Conservation (phyloP, 2,797 vertebrate genomes). For the Molossus alvarezi region DNA sequence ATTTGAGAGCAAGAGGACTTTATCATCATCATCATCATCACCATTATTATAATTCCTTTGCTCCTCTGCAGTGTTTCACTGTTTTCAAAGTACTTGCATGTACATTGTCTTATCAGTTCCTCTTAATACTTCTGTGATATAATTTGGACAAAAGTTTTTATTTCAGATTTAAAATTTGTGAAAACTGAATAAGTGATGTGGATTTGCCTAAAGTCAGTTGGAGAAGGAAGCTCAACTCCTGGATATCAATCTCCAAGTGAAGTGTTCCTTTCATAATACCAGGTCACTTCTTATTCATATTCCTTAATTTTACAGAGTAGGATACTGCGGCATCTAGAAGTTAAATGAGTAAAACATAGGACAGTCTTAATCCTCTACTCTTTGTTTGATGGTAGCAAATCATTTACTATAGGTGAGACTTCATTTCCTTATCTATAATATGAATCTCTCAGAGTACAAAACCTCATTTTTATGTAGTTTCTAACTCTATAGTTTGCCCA, state of each 20-base stretch:
- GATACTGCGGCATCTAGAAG: neutral
- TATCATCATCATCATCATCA: neutral
- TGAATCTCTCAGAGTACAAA: conserved; percentile 58
- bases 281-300: neutral
- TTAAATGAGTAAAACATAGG: neutral
- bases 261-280: conserved; percentile 8
- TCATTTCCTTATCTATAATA: conserved; percentile 34
- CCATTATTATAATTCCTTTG: conserved; percentile 44
- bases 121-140: neutral
- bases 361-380: neutral
- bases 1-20: conserved; percentile 55
- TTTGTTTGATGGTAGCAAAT: conserved; percentile 6
- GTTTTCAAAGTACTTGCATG: conserved; percentile 61
- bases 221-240: conserved; percentile 8
- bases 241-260: neutral
- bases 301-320: conserved; percentile 24
- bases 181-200: conserved; percentile 33
- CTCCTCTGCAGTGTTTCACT: conserved; percentile 48
- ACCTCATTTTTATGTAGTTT: conserved; percentile 39
- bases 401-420: conserved; percentile 3
- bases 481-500: neutral
- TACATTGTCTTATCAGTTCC: conserved; percentile 35
- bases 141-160: conserved; percentile 31
- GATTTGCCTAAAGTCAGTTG: conserved; percentile 16
- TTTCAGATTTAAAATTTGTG: conserved; percentile 42